Percentiles rank a stretch among this genome's conserved stretches.
Evolutionary conservation across 2,113 vertebrate species (phyloP).

Genomic region (Bujurquina vittata): DNA sequence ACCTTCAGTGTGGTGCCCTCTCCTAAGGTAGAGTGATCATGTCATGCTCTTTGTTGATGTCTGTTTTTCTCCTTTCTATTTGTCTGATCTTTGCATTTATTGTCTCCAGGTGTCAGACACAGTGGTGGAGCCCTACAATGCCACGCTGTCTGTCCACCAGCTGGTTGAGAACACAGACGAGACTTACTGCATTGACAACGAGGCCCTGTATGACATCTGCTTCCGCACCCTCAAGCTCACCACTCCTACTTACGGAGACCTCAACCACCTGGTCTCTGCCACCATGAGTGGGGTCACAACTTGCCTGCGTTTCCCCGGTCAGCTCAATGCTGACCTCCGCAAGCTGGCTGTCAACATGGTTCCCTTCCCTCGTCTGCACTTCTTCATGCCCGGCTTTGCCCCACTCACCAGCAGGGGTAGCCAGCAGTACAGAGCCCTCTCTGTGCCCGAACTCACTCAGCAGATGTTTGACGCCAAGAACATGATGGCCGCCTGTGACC

Average conservation of each 20-base stretch:
- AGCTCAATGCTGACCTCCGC: slow-evolving; percentile 92
- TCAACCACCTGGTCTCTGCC: slow-evolving; percentile 93
- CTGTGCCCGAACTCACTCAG: slow-evolving; percentile 90
- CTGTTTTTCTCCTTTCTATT: not conserved
- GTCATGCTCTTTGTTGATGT: not conserved
- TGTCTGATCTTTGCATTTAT: not conserved
- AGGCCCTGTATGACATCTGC: slow-evolving; percentile 96
- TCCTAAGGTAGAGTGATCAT: slow-evolving; percentile 62
- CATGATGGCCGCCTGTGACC: slow-evolving; percentile 94
- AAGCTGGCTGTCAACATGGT: slow-evolving; percentile 97
- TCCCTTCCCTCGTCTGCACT: slow-evolving; percentile 94
- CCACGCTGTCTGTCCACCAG: slow-evolving; percentile 92
- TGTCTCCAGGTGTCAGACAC: slow-evolving; percentile 84
- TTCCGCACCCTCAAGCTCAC: slow-evolving; percentile 95
- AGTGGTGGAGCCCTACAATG: slow-evolving; percentile 94
- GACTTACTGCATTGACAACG: slow-evolving; percentile 97
- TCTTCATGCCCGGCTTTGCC: slow-evolving; percentile 95
- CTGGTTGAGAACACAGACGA: slow-evolving; percentile 97
- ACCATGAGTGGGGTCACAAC: slow-evolving; percentile 97
- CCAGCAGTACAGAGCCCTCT: slow-evolving; percentile 91
- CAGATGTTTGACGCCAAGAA: slow-evolving; percentile 93
- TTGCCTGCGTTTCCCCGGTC: slow-evolving; percentile 92
- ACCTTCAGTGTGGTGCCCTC: slow-evolving; percentile 90
- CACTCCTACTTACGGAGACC: slow-evolving; percentile 92
- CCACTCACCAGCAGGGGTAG: slow-evolving; percentile 90